Evolutionary conservation across 2,797 vertebrate genomes (phyloP), one percentile per base, ranked within the genome.

Genomic region (Pampus argenteus): DNA sequence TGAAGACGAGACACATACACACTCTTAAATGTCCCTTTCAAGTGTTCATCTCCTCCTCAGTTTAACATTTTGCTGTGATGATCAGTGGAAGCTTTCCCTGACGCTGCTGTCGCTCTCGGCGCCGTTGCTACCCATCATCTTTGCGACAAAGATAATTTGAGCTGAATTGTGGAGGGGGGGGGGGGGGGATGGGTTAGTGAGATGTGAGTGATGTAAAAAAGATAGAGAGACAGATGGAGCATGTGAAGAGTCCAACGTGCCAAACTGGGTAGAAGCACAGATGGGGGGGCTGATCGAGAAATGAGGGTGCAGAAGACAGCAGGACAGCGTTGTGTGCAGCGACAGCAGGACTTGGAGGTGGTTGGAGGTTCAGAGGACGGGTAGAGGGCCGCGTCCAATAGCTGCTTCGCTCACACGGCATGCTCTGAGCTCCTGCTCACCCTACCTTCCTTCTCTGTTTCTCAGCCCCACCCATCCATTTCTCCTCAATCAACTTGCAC

Each of bases 11-110:
- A 79, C 49, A 65, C 49, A 58, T 13, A 60, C 59, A 42, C 51
- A 14, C 56, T 64, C 50, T 18, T 40, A 67, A 76, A 82, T 84
- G 81, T 81, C 78, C 60, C 63, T 73, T 66, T 47, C 26, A 34
- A 70, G 56, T 48, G 2, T 63, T 79, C 52, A 22, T 50, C 67
- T 72, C 20, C 72, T 20, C 40, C 78, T 71, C 73, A 22, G 5
- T 67, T 81, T 22, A 68, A 76, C 67, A 31, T 76, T 78, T 57
- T 15, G 22, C 58, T 60, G 51, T 34, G 25, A 74, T 79, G 64
- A 54, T 34, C 45, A 71, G 48, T 17, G 34, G 48, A 66, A 50
- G 45, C 34, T 52, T 48, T 71, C 5, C 42, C 45, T 10, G 34
- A 17, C 18, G 9, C 78, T 60, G 57, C 61, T 28, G 76, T 63